These are phyloP conservation scores for Diplolepis rosae DNA, from an alignment of 2,888 invertebrate genomes.

Conservation along the genomic window DNA sequence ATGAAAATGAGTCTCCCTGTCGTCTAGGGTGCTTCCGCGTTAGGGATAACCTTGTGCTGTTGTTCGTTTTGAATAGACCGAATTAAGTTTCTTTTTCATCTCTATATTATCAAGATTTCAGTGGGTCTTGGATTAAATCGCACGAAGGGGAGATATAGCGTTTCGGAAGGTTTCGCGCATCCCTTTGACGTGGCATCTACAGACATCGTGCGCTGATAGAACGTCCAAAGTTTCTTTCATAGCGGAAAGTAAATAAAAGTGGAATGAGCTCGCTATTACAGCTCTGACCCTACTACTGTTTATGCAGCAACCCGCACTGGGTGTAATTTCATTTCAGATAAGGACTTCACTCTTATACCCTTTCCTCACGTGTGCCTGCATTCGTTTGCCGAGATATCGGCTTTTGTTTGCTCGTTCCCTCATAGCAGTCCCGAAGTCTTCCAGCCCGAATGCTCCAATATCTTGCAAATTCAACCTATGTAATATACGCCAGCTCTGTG, in stretches of 20 bases:
- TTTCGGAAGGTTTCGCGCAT: not conserved
- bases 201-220: not conserved
- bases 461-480: conserved; percentile 28
- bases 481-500: conserved; percentile 16
- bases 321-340: conserved; percentile 29
- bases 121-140: conserved; percentile 22
- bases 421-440: conserved; percentile 2
- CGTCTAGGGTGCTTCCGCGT: conserved; percentile 6
- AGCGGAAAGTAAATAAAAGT: conserved; percentile 22
- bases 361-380: conserved; percentile 28
- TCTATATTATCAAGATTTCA: conserved; percentile 28
- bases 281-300: conserved; percentile 3
- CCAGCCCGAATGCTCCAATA: conserved; percentile 20
- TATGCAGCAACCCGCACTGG: conserved; percentile 26
- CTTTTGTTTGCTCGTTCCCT: conserved; percentile 28
- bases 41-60: conserved; percentile 15
- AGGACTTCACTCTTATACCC: conserved; percentile 15
- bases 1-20: conserved; percentile 10
- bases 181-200: conserved; percentile 11
- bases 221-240: conserved; percentile 6
- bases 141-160: conserved; percentile 1
- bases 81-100: conserved; percentile 31
- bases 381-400: conserved; percentile 25
- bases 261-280: conserved; percentile 12
- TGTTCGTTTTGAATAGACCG: conserved; percentile 29